phyloP scores from a whole-genome alignment of 2,888 invertebrate species.

The Drosophila multiciliata region DNA sequence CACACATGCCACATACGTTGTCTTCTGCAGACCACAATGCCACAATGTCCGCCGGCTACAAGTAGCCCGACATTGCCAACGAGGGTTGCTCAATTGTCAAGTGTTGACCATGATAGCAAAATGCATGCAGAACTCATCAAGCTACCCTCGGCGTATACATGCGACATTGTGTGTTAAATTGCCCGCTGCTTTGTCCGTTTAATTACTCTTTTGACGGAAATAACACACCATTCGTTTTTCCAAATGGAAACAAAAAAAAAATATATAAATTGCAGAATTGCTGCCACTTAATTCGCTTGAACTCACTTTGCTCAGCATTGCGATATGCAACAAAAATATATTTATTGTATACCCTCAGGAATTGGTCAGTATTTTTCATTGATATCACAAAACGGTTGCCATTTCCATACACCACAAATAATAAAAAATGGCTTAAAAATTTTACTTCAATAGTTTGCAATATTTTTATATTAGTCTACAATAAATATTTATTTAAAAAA shows the following conservation, averaged over 20 bases:
- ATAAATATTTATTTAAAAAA: neutral
- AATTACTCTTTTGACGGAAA: constrained; percentile 80
- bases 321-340: constrained; percentile 38
- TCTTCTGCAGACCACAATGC: constrained; percentile 47
- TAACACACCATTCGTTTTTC: constrained; percentile 72
- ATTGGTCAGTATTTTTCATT: neutral
- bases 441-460: neutral
- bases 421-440: neutral
- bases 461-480: neutral
- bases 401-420: neutral
- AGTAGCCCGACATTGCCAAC: constrained; percentile 43
- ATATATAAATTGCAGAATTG: constrained; percentile 40
- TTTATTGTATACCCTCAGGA: constrained; percentile 1
- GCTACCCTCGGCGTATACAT: constrained; percentile 35
- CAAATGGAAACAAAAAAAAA: constrained; percentile 53
- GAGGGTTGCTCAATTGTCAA: constrained; percentile 21
- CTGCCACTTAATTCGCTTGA: constrained; percentile 19
- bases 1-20: constrained; percentile 16
- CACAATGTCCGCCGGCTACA: constrained; percentile 52
- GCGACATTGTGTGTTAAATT: constrained; percentile 60
- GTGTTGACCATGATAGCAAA: neutral
- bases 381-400: neutral
- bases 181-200: constrained; percentile 73
- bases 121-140: neutral
- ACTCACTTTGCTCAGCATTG: constrained; percentile 7